These are phyloP conservation scores for Ornithorhynchus anatinus DNA, from an alignment of 2,113 vertebrate genomes.

Conservation along the genomic window DNA sequence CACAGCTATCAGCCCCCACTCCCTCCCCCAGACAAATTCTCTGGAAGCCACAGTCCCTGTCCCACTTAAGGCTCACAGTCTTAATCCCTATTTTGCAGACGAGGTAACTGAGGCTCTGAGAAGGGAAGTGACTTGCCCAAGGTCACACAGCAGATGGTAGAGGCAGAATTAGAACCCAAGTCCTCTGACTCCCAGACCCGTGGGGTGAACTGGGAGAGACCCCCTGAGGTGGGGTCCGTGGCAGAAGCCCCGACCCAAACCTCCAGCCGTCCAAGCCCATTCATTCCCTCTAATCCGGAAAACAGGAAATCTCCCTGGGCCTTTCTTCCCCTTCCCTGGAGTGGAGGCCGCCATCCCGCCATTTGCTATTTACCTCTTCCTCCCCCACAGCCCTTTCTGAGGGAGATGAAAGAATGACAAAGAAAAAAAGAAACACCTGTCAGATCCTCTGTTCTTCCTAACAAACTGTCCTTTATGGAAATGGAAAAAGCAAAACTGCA, in stretches of 20 bases:
- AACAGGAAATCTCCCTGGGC: neutral
- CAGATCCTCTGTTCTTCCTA: conserved; percentile 35
- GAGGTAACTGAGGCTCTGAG: no score
- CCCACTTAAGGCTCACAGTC: no score
- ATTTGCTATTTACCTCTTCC: no score
- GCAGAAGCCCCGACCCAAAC: no score
- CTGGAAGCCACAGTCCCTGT: no score
- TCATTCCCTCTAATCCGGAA: no score
- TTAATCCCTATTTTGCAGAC: no score
- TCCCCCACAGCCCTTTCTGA: neutral
- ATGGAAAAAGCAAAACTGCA: conserved; percentile 11
- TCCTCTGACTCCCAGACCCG: neutral
- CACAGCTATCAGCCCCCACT: no score
- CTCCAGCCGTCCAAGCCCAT: no score
- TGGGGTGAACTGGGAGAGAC: neutral
- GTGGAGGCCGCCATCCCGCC: neutral
- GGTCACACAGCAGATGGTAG: no score
- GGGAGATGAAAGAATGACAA: neutral
- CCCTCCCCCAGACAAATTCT: no score
- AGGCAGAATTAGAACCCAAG: fast-evolving
- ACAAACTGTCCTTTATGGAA: conserved; percentile 42
- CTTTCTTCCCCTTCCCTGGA: neutral
- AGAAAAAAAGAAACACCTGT: conserved; percentile 21
- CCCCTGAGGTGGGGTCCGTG: neutral
- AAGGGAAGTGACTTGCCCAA: no score